Evolutionary conservation across 1,140 invertebrate species (phyloP).

Genomic region (Steinernema feltiae): DNA sequence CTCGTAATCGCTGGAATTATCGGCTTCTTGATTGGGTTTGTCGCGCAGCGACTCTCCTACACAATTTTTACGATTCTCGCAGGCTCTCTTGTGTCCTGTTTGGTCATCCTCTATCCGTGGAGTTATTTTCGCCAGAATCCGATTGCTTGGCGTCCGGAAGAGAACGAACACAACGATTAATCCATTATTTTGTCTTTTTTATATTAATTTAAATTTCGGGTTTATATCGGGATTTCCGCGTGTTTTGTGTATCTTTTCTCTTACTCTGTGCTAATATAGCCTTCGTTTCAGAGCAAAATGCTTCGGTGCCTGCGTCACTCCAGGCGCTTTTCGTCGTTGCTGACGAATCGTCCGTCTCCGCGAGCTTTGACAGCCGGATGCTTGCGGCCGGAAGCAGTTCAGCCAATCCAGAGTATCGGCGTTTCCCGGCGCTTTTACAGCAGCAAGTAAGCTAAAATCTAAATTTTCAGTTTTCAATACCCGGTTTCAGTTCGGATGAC

Average conservation of each 20-base stretch:
- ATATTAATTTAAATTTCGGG: too few species aligned
- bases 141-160: not conserved
- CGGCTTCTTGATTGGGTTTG: conserved; percentile 37
- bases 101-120: not conserved
- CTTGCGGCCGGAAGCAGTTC: not conserved
- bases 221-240: too few species aligned
- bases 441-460: not conserved
- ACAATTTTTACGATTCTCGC: conserved; percentile 26
- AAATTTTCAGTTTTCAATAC: not conserved
- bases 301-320: not conserved
- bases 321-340: not conserved
- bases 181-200: too few species aligned
- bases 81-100: conserved; percentile 6
- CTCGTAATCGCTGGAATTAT: conserved; percentile 34
- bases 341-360: not conserved
- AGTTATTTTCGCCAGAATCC: not conserved
- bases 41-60: conserved; percentile 37
- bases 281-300: not conserved
- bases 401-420: not conserved
- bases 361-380: not conserved
- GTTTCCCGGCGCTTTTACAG: not conserved
- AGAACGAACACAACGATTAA: too few species aligned
- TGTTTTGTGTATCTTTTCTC: not conserved
- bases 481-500: not conserved
- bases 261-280: not conserved